Evolutionary conservation across 2,888 invertebrate species (phyloP), one percentile per base, ranked within the genome.

Genomic region (Danaus chrysippus): DNA sequence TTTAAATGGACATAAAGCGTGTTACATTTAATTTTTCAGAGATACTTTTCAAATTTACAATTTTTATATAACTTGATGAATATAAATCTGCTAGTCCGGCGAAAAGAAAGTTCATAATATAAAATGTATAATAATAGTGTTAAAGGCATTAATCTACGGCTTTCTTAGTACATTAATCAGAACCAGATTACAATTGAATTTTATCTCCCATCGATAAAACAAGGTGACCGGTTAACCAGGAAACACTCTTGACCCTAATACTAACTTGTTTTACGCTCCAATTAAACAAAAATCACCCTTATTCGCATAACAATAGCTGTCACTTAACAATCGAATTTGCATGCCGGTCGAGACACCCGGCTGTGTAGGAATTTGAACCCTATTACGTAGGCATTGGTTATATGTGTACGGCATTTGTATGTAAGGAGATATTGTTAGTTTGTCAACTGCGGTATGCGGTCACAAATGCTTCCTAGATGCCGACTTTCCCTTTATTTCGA

Each of bases 191-290:
- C 17, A 49, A 49, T 49, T 49, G 49, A 49, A 49, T 49, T 17
- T 49, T 49, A 49, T 49, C 49, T 49, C 10, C 49, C 49, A 49
- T 52, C 49, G 34, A 55, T 49, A 49, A 61, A 63, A 59, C 65
- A 34, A 44, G 52, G 67, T 63, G 59, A 64, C 63, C 58, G 58
- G 56, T 54, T 54, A 59, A 66, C 62, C 62, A 70, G 70, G 70
- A 70, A 67, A 62, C 70, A 70, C 69, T 65, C 71, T 71, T 70
- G 71, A 68, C 71, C 68, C 54, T 54, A 64, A 62, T 68, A 59
- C 41, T 49, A 42, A 65, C 68, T 63, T 63, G 67, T 68, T 66
- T 15, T 61, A 54, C 62, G 63, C 62, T 69, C 66, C 58, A 68
- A 69, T 68, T 66, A 65, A 56, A 62, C 52, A 42, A 61, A 61